phyloP scores from a whole-genome alignment of 1,140 invertebrate genomes.

The Hyphantria cunea region DNA sequence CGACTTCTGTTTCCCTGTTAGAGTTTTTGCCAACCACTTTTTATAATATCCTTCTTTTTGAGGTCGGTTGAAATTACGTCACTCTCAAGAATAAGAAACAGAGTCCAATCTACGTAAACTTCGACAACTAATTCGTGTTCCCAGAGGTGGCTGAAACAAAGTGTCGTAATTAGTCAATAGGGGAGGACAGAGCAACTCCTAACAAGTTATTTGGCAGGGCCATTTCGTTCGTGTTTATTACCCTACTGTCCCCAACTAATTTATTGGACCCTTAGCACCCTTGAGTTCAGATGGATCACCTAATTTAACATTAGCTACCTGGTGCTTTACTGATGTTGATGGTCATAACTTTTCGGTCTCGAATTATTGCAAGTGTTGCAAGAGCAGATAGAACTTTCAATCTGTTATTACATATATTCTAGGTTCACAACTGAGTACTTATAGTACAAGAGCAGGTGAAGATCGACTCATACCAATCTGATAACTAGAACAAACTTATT shows the following conservation, averaged over 20 bases:
- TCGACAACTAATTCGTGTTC: constrained; percentile 37
- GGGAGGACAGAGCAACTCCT: constrained; percentile 57
- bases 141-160: constrained; percentile 52
- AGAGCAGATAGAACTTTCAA: too few relatives aligned
- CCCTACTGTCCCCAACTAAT: constrained; percentile 74
- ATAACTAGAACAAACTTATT: too few relatives aligned
- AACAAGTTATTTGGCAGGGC: constrained; percentile 69
- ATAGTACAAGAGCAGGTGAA: too few relatives aligned
- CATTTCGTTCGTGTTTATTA: constrained; percentile 71
- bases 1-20: too few relatives aligned
- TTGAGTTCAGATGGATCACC: constrained; percentile 71
- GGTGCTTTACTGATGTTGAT: constrained; percentile 40
- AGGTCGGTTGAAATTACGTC: too few relatives aligned
- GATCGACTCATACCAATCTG: too few relatives aligned
- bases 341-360: constrained; percentile 49
- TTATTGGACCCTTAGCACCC: constrained; percentile 73
- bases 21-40: too few relatives aligned
- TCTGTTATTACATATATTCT: too few relatives aligned
- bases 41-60: too few relatives aligned
- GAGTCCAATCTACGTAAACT: constrained; percentile 21
- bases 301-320: constrained; percentile 68
- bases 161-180: constrained; percentile 69
- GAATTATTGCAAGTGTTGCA: neutral
- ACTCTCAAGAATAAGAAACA: neutral
- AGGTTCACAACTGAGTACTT: too few relatives aligned